These are phyloP conservation scores for Oplegnathus fasciatus DNA, from an alignment of 2,113 vertebrate species.

Conservation along the genomic window DNA sequence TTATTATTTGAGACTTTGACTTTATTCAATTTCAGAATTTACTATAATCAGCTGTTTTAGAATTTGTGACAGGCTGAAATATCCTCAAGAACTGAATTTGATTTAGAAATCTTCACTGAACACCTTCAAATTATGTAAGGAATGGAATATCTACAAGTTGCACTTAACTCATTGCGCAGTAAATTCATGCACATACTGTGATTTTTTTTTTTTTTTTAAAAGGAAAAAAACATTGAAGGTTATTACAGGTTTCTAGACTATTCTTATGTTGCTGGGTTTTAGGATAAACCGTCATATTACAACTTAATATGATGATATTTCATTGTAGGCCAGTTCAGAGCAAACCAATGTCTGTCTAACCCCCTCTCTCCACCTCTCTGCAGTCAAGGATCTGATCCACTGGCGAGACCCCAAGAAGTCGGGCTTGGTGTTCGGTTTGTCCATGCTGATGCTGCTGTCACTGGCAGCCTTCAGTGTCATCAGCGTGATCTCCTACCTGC, in stretches of 20 bases:
- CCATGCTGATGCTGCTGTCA: slow-evolving; percentile 91
- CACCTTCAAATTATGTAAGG: too few species aligned
- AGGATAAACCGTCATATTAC: not conserved
- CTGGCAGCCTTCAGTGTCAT: slow-evolving; percentile 95
- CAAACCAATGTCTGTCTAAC: not conserved
- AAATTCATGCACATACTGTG: too few species aligned
- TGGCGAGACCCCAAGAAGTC: slow-evolving; percentile 94
- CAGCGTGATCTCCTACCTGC: slow-evolving; percentile 92
- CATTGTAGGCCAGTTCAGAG: not conserved
- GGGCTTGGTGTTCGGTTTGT: slow-evolving; percentile 89
- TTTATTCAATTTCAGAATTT: too few species aligned
- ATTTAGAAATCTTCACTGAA: too few species aligned
- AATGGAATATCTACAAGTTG: too few species aligned
- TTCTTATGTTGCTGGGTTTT: not conserved
- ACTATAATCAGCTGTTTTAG: too few species aligned
- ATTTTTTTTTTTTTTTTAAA: not conserved
- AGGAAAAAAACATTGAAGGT: not conserved
- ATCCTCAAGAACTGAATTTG: too few species aligned
- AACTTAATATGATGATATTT: not conserved
- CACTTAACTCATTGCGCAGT: too few species aligned
- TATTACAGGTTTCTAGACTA: not conserved
- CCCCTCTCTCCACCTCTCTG: not conserved
- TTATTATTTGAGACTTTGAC: too few species aligned
- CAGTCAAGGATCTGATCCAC: slow-evolving; percentile 91
- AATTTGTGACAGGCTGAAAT: too few species aligned